Evolutionary conservation across 2,113 vertebrate genomes (phyloP).

Genomic region (Alexandromys fortis): DNA sequence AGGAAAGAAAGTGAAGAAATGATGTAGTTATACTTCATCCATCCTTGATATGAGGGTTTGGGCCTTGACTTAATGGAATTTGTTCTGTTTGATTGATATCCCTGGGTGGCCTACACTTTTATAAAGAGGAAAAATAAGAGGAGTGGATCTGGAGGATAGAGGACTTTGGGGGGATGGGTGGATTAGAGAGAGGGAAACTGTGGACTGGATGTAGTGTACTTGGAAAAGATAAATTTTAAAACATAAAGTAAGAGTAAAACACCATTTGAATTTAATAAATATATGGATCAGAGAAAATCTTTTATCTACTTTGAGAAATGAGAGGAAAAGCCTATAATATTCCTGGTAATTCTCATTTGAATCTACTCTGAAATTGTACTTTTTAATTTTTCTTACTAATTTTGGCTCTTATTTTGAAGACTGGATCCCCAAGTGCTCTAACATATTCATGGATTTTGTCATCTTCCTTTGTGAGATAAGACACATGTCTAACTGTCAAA

Average conservation of each 20-base stretch:
- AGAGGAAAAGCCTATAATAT: no score
- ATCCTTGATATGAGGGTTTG: background rate
- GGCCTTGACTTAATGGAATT: background rate
- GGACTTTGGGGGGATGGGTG: background rate
- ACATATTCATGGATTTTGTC: background rate
- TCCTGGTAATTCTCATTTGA: background rate
- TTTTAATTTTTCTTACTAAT: background rate
- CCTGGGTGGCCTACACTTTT: background rate
- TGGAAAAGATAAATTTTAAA: background rate
- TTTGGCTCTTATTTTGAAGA: background rate
- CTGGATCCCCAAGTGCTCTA: background rate
- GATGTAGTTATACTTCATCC: background rate
- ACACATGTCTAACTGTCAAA: background rate
- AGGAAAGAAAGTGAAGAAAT: accelerated
- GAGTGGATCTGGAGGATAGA: background rate
- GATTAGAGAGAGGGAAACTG: background rate
- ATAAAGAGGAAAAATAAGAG: background rate
- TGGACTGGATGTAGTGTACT: background rate
- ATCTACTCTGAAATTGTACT: background rate
- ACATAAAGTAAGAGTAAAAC: background rate
- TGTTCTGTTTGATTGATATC: background rate
- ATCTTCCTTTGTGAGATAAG: background rate
- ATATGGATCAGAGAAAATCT: background rate
- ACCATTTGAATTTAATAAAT: background rate
- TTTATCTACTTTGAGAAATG: background rate